Evolutionary conservation across 1,140 invertebrate genomes (phyloP), one percentile per base, ranked within the genome.

Genomic region (Akabosia matsudoensis): DNA sequence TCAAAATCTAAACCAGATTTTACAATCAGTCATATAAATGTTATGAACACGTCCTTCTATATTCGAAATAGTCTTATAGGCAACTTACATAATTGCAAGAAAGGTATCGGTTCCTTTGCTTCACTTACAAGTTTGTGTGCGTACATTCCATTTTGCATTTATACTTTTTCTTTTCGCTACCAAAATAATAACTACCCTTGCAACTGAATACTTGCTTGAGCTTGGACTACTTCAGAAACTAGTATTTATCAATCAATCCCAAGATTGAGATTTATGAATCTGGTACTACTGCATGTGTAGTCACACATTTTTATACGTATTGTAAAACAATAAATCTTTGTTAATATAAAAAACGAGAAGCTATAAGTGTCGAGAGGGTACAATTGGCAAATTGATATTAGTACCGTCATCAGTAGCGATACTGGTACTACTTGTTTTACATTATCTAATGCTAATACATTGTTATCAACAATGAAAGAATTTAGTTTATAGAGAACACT

Each of bases 201-300:
- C 45, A 51, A 51, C 24, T 16, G 54, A n/a, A 61, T 61, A 13
- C 13, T 22, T 61, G 13, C 13, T 22, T 61, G n/a, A 61, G 28
- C 26, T 13, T 67, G 61, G 30, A 31, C 61, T 67, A 67, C 61
- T 67, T 67, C 61, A 10, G 10, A 31, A 30, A 67, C 22, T 31
- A 2, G 61, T 31, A 30, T 30, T 67, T 67, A 67, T 67, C 61
- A 67, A 67, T 67, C 61, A 67, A 31, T 67, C 31, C 31, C 22
- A 28, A 67, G 61, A 28, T 10, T 14, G 24, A 7, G 24, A 61
- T n/a, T 67, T 31, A n/a, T n/a, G n/a, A n/a, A n/a, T n/a, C n/a
- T n/a, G n/a, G n/a, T n/a, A n/a, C n/a, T n/a, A n/a, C n/a, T n/a
- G n/a, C n/a, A n/a, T n/a, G n/a, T n/a, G n/a, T n/a, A n/a, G n/a